Evolutionary conservation across 2,888 invertebrate species (phyloP).

Genomic region (Scaptodrosophila latifasciaeformis): DNA sequence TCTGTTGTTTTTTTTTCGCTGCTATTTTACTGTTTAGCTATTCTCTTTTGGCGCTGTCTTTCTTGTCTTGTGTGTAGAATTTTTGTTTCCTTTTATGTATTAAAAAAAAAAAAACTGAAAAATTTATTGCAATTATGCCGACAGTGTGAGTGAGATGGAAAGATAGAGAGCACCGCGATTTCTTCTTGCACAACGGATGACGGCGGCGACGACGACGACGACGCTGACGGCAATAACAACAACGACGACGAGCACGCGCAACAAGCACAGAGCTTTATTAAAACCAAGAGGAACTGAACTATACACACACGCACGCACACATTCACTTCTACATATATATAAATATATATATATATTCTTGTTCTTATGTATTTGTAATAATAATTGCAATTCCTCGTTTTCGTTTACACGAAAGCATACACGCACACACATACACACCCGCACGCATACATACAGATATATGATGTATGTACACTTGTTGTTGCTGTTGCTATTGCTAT

Average conservation of each 20-base stretch:
- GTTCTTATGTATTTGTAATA: too few species aligned
- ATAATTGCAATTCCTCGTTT: conserved; percentile 59
- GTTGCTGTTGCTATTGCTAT: conserved; percentile 26
- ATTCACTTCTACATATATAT: too few species aligned
- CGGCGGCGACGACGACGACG: conserved; percentile 8
- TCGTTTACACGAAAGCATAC: too few species aligned
- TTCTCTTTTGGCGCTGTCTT: conserved; percentile 47
- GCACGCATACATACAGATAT: conserved; percentile 18
- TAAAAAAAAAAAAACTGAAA: conserved; percentile 24
- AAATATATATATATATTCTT: too few species aligned
- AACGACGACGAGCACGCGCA: conserved; percentile 49
- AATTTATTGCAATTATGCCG: conserved; percentile 49
- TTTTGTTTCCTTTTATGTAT: conserved; percentile 46
- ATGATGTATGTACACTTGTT: conserved; percentile 15
- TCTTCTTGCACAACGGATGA: conserved; percentile 37
- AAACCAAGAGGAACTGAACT: too few species aligned
- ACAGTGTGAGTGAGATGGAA: not conserved
- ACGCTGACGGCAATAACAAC: conserved; percentile 7
- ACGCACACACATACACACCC: conserved; percentile 15
- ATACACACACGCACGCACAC: too few species aligned
- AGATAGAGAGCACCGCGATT: too few species aligned
- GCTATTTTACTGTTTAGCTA: conserved; percentile 33
- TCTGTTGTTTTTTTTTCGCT: conserved; percentile 14
- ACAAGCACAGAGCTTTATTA: conserved; percentile 61
- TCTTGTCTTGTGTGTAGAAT: conserved; percentile 40